These are phyloP conservation scores for Narcine bancroftii DNA, from an alignment of 2,113 vertebrate genomes.

Conservation along the genomic window DNA sequence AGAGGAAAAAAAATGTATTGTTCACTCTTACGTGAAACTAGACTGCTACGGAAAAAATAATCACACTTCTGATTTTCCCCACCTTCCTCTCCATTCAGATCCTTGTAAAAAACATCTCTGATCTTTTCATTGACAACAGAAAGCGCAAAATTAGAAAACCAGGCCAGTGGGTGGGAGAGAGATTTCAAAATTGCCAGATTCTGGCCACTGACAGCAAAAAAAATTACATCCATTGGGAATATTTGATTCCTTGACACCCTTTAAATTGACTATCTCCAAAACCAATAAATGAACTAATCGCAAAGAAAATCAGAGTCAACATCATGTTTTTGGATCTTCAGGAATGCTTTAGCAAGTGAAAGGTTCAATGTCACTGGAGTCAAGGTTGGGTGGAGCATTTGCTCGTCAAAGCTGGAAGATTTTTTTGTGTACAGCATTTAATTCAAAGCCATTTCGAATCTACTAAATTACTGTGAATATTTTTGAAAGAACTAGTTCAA, in stretches of 20 bases:
- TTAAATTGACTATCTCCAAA: not conserved
- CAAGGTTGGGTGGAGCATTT: too few relatives aligned
- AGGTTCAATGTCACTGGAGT: not conserved
- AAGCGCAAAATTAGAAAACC: not conserved
- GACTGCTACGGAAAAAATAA: not conserved
- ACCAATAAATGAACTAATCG: not conserved
- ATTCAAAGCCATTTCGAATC: too few relatives aligned
- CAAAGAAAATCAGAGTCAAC: not conserved
- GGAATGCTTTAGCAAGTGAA: not conserved
- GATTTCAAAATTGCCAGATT: not conserved
- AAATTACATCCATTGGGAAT: not conserved
- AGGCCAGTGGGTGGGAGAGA: too few relatives aligned
- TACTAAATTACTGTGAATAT: too few relatives aligned
- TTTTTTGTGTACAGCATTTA: too few relatives aligned
- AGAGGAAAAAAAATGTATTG: not conserved
- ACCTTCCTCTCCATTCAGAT: not conserved
- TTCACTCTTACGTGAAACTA: not conserved
- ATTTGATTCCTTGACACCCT: not conserved
- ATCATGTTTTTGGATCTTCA: not conserved
- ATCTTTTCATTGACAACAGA: not conserved
- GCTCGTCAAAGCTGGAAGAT: too few relatives aligned
- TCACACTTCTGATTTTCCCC: not conserved
- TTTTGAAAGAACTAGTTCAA: too few relatives aligned
- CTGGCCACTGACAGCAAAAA: not conserved
- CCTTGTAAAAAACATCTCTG: not conserved